Percentiles rank a stretch among this genome's conserved stretches.
These are phyloP conservation scores for Drosophila nikananu DNA, from an alignment of 1,140 invertebrate species.

Conservation along the genomic window DNA sequence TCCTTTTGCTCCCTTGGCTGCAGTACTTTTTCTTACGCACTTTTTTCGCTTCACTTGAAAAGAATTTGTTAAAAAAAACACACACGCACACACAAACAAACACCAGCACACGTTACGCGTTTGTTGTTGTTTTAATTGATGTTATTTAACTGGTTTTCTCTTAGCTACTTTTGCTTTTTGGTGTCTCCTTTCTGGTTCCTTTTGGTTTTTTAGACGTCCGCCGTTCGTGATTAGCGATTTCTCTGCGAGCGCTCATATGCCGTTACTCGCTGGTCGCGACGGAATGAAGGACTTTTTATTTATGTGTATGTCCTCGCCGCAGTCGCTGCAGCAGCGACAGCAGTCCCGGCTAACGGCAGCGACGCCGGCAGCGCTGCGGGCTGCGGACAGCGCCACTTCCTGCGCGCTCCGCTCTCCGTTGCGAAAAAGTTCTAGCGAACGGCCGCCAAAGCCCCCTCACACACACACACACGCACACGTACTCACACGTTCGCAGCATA, in stretches of 20 bases:
- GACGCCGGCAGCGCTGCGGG: conserved; percentile 32
- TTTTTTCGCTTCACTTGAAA: conserved; percentile 64
- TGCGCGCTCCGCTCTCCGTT: conserved; percentile 31
- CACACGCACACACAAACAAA: neutral
- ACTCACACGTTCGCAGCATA: conserved; percentile 7
- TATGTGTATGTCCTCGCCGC: conserved; percentile 83
- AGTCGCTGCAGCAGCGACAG: conserved; percentile 36
- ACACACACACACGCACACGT: conserved; percentile 9
- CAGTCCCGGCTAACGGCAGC: conserved; percentile 26
- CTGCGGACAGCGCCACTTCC: conserved; percentile 38
- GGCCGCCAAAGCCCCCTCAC: conserved; percentile 48
- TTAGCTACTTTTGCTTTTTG: conserved; percentile 8
- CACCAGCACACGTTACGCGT: conserved; percentile 13
- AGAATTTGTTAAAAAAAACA: conserved; percentile 57
- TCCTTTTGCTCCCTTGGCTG: conserved; percentile 1
- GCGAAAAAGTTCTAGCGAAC: conserved; percentile 70
- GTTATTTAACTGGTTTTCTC: conserved; percentile 23
- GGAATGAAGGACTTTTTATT: conserved; percentile 85
- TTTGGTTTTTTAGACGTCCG: conserved; percentile 54
- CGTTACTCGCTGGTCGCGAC: conserved; percentile 85
- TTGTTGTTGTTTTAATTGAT: conserved; percentile 9
- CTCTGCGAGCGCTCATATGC: conserved; percentile 77
- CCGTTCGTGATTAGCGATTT: conserved; percentile 73
- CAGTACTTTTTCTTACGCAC: conserved; percentile 16
- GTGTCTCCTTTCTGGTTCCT: conserved; percentile 25